A percentile compares a stretch with the other conserved stretches of the same genome.
Evolutionary conservation across 2,888 invertebrate species (phyloP).

Genomic region (Drosophila bunnanda): DNA sequence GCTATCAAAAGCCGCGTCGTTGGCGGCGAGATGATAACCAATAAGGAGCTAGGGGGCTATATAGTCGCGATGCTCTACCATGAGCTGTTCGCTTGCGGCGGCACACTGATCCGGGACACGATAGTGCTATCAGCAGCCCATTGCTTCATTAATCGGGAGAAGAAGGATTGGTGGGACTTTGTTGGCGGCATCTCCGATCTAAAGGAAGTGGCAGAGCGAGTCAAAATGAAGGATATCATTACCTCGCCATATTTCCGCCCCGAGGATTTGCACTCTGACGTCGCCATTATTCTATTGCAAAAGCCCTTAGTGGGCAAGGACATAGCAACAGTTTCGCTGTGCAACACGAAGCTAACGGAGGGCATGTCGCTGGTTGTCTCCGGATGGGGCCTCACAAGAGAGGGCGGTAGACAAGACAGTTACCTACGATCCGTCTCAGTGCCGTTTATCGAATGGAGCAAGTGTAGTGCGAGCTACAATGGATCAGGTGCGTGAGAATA

Average conservation of each 20-base stretch:
- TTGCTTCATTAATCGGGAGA: conserved; percentile 39
- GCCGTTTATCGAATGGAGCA: conserved; percentile 31
- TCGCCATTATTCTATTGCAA: conserved; percentile 26
- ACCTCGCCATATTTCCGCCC: conserved; percentile 25
- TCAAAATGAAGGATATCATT: background rate
- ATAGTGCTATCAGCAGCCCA: conserved; percentile 66
- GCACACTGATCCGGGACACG: conserved; percentile 39
- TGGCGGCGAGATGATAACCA: conserved; percentile 54
- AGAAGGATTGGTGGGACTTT: background rate
- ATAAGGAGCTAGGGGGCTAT: conserved; percentile 56
- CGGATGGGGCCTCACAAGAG: conserved; percentile 51
- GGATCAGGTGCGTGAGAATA: conserved; percentile 33
- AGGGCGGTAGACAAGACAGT: background rate
- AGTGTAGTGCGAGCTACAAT: conserved; percentile 42
- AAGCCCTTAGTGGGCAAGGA: conserved; percentile 35
- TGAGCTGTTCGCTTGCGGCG: conserved; percentile 54
- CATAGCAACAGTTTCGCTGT: conserved; percentile 33
- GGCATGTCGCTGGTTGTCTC: conserved; percentile 34
- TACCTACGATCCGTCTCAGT: conserved; percentile 48
- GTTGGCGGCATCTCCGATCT: conserved; percentile 54
- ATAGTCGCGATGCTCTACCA: conserved; percentile 53
- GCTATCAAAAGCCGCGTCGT: conserved; percentile 47
- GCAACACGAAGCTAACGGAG: conserved; percentile 2
- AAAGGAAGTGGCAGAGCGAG: conserved; percentile 1
- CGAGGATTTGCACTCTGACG: conserved; percentile 32